These are phyloP conservation scores for Oscheius sp. DNA, from an alignment of 1,140 invertebrate genomes.

Conservation along the genomic window DNA sequence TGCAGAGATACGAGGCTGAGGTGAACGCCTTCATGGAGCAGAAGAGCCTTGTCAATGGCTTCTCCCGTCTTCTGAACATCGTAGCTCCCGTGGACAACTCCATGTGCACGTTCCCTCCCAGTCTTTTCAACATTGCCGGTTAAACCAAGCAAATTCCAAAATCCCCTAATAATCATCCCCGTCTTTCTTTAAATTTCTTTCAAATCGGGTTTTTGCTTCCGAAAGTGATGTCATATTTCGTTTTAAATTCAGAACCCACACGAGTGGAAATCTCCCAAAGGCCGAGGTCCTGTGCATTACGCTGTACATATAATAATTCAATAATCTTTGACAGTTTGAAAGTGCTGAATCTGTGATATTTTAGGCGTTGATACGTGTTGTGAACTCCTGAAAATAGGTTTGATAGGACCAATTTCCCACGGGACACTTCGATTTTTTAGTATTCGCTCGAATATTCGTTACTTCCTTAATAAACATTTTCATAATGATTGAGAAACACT, in stretches of 20 bases:
- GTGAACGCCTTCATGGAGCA: constrained; percentile 43
- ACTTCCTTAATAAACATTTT: too few species aligned
- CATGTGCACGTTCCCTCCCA: constrained; percentile 48
- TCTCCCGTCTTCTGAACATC: constrained; percentile 45
- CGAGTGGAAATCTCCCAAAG: not conserved
- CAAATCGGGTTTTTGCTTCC: constrained; percentile 14
- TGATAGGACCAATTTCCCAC: too few species aligned
- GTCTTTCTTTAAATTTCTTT: constrained; percentile 4
- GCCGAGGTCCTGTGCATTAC: constrained; percentile 30
- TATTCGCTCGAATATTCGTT: too few species aligned
- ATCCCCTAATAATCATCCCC: not conserved
- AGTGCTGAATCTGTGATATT: too few species aligned
- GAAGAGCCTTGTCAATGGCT: constrained; percentile 43
- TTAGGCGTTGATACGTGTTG: too few species aligned
- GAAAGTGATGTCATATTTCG: constrained; percentile 8
- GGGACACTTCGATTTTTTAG: too few species aligned
- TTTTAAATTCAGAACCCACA: not conserved
- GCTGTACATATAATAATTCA: constrained; percentile 18
- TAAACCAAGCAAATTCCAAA: constrained; percentile 11
- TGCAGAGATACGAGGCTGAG: constrained; percentile 43
- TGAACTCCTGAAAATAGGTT: too few species aligned
- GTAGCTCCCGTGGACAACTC: constrained; percentile 45
- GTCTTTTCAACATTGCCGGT: constrained; percentile 43
- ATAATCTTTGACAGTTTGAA: too few species aligned
- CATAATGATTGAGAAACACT: too few species aligned